phyloP scores from a whole-genome alignment of 2,797 vertebrate species.

The Darevskia nairensis region DNA sequence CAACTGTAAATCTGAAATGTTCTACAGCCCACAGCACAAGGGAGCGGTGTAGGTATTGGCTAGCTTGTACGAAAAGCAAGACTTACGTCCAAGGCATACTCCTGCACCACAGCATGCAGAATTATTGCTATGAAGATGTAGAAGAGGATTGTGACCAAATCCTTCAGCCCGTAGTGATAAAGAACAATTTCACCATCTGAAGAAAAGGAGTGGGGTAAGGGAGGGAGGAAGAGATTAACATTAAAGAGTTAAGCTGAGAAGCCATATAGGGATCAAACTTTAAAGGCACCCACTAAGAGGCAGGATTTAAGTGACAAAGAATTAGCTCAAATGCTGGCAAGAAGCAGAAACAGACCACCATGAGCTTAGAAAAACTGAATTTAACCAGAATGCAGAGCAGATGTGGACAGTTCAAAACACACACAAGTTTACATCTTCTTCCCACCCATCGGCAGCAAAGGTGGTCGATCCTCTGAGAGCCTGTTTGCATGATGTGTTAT shows the following conservation, averaged over 20 bases:
- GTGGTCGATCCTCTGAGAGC: background rate
- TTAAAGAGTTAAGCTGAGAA: background rate
- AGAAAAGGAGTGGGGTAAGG: constrained; percentile 50
- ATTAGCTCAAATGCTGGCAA: background rate
- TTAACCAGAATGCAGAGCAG: background rate
- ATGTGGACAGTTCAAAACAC: background rate
- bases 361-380: background rate
- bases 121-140: constrained; percentile 95
- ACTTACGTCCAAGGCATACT: constrained; percentile 97
- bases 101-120: constrained; percentile 95
- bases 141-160: constrained; percentile 92
- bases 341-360: background rate
- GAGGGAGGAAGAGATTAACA: constrained; percentile 9
- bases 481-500: background rate
- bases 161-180: constrained; percentile 95
- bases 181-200: constrained; percentile 90
- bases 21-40: background rate
- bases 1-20: background rate
- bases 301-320: background rate
- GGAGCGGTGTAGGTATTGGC: background rate
- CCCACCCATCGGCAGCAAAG: background rate
- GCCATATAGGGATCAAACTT: background rate
- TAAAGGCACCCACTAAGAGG: background rate
- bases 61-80: accelerated
- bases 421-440: background rate